phyloP scores from a whole-genome alignment of 2,797 vertebrate genomes.

The Dromococcyx pavoninus region DNA sequence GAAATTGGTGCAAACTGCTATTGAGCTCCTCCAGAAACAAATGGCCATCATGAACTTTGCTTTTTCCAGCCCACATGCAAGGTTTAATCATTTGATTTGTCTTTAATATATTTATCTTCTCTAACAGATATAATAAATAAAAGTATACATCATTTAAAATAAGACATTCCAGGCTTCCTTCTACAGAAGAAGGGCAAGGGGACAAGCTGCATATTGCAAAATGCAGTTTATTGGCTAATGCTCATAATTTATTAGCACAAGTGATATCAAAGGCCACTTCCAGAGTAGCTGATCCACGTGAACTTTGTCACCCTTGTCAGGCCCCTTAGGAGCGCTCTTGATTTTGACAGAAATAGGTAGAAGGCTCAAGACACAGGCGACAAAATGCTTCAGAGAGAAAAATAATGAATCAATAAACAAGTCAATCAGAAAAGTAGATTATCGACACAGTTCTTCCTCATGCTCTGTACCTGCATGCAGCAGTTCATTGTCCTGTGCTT shows the following conservation, averaged over 20 bases:
- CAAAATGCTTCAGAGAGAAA: background rate
- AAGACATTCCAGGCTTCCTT: background rate
- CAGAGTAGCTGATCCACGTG: background rate
- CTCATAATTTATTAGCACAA: background rate
- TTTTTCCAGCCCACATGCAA: background rate
- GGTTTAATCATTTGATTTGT: background rate
- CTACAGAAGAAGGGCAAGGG: background rate
- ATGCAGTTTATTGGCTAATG: background rate
- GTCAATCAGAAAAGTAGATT: background rate
- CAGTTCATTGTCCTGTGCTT: background rate
- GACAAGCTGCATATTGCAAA: background rate
- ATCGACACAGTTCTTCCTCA: background rate
- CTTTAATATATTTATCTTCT: background rate
- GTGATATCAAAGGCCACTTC: background rate
- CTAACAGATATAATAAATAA: background rate
- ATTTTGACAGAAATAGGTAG: background rate
- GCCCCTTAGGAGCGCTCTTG: background rate
- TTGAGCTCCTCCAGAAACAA: background rate
- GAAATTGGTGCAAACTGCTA: background rate
- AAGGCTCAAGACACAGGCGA: background rate
- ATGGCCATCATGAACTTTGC: background rate
- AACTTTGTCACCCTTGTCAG: background rate
- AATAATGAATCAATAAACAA: background rate
- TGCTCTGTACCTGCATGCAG: background rate
- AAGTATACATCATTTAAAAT: background rate